phyloP scores from a whole-genome alignment of 2,888 invertebrate genomes.

The Folsomia candida region DNA sequence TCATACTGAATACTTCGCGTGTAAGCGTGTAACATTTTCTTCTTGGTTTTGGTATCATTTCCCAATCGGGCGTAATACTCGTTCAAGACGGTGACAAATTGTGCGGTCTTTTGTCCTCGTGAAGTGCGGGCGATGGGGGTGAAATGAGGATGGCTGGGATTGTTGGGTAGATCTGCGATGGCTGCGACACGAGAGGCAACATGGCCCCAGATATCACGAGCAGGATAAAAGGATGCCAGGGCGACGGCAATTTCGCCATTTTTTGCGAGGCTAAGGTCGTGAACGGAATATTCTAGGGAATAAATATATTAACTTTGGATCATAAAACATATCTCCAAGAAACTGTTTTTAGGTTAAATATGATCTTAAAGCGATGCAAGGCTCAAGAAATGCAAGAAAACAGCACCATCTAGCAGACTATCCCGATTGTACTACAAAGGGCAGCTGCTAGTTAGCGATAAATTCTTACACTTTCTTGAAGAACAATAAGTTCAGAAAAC shows the following conservation, averaged over 20 bases:
- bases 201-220: conserved; percentile 9
- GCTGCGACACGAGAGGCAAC: too few relatives aligned
- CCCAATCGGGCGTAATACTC: conserved; percentile 10
- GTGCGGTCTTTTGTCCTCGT: background rate
- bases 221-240: background rate
- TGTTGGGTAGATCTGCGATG: background rate
- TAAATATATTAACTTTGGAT: too few relatives aligned
- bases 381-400: too few relatives aligned
- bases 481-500: too few relatives aligned
- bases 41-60: background rate
- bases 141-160: background rate
- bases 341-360: too few relatives aligned
- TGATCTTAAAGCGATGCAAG: too few relatives aligned
- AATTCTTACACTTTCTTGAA: too few relatives aligned
- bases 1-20: background rate
- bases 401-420: too few relatives aligned
- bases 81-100: background rate
- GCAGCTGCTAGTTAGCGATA: too few relatives aligned
- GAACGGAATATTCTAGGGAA: background rate
- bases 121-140: background rate
- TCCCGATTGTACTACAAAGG: too few relatives aligned
- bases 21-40: conserved; percentile 1
- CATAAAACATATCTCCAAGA: too few relatives aligned
- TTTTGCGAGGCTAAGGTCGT: background rate
- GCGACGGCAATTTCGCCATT: conserved; percentile 3